phyloP scores from a whole-genome alignment of 2,113 vertebrate genomes.

The Xenopus borealis region DNA sequence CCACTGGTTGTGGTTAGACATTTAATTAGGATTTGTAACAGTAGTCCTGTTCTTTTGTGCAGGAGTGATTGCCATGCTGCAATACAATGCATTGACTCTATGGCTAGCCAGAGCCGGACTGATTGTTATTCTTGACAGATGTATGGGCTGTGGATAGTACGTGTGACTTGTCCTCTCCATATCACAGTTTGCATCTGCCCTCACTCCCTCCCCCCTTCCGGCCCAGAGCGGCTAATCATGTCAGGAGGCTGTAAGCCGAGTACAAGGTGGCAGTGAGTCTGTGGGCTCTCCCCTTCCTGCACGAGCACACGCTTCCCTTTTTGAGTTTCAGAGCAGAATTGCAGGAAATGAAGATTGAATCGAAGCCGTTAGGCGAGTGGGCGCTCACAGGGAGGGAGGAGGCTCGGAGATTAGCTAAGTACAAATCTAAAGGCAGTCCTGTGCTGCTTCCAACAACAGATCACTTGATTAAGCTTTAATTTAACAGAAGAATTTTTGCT shows the following conservation, averaged over 20 bases:
- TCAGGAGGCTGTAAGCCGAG: neutral
- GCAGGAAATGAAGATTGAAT: slow-evolving; percentile 28
- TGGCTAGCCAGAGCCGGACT: neutral
- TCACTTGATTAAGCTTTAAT: too few relatives aligned
- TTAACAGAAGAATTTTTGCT: too few relatives aligned
- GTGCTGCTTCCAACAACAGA: too few relatives aligned
- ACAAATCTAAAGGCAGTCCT: too few relatives aligned
- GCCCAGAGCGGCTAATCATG: slow-evolving; percentile 16
- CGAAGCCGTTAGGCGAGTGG: neutral
- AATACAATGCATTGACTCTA: too few relatives aligned
- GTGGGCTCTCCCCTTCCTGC: slow-evolving; percentile 33
- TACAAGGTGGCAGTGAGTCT: slow-evolving; percentile 14
- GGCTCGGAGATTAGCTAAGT: neutral
- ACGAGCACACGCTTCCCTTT: slow-evolving; percentile 10
- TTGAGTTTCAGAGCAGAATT: slow-evolving; percentile 28
- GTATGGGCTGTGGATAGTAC: slow-evolving; percentile 6
- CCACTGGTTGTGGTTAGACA: too few relatives aligned
- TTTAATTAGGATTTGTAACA: too few relatives aligned
- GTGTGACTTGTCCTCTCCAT: slow-evolving; percentile 3
- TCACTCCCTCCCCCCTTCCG: neutral
- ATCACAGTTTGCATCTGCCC: slow-evolving; percentile 7
- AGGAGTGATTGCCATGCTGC: too few relatives aligned
- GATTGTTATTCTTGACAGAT: slow-evolving; percentile 5
- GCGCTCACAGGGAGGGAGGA: neutral
- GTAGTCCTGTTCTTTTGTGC: too few relatives aligned